Evolutionary conservation across 2,113 vertebrate species (phyloP).

Genomic region (Sterrhoptilus dennistouni): DNA sequence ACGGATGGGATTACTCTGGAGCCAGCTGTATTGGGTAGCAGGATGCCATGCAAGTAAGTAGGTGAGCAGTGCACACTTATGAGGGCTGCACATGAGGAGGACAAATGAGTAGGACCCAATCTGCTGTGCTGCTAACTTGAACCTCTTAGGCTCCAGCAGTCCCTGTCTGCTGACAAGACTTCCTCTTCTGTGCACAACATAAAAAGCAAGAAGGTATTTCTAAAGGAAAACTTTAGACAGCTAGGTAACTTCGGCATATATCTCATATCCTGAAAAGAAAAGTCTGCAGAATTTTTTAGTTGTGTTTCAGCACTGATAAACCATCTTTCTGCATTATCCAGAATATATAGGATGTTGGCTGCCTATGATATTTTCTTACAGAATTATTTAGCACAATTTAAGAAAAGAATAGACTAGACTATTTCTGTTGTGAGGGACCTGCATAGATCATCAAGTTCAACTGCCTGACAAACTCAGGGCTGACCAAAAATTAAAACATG

Average conservation of each 20-base stretch:
- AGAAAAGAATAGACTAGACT: background rate
- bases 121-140: background rate
- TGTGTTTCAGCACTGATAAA: background rate
- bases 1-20: background rate
- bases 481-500: background rate
- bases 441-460: background rate
- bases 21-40: background rate
- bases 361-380: background rate
- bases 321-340: background rate
- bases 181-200: background rate
- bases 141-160: background rate
- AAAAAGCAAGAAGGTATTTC: background rate
- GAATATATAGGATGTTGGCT: background rate
- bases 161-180: background rate
- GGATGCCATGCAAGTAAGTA: background rate
- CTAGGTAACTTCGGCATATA: background rate
- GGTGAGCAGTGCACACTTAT: background rate
- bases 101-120: background rate
- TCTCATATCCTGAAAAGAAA: background rate
- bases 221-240: background rate
- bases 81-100: background rate
- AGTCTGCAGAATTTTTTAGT: background rate
- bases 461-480: background rate
- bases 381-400: background rate
- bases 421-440: background rate